phyloP scores from a whole-genome alignment of 2,888 invertebrate species.

The Matsumyia berberina region DNA sequence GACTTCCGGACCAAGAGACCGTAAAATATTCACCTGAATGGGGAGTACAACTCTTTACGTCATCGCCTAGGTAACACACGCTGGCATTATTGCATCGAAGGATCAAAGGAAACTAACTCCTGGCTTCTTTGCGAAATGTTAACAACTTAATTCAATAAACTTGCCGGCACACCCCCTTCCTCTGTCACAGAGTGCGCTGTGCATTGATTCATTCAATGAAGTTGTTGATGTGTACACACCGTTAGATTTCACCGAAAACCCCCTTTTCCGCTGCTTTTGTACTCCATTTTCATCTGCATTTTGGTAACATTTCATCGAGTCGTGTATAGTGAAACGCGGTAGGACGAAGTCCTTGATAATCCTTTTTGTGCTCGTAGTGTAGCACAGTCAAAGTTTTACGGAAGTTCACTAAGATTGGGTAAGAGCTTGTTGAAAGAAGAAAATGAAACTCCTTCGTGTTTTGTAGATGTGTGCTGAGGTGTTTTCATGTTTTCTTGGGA shows the following conservation, averaged over 20 bases:
- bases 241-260: background rate
- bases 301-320: constrained; percentile 33
- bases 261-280: constrained; percentile 31
- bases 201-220: constrained; percentile 67
- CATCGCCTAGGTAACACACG: constrained; percentile 52
- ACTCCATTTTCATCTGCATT: constrained; percentile 43
- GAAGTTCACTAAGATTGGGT: constrained; percentile 37
- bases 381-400: constrained; percentile 34
- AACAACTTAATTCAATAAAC: constrained; percentile 73
- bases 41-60: constrained; percentile 26
- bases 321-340: background rate
- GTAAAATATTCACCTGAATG: constrained; percentile 47
- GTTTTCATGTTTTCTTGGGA: constrained; percentile 39
- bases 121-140: constrained; percentile 51
- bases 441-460: constrained; percentile 28
- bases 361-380: constrained; percentile 13
- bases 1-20: constrained; percentile 52
- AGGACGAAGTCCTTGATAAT: constrained; percentile 29
- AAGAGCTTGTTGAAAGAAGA: constrained; percentile 2
- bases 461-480: constrained; percentile 12
- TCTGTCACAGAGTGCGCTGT: background rate
- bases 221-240: constrained; percentile 57
- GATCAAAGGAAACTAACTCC: constrained; percentile 65
- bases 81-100: constrained; percentile 34
- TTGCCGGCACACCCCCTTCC: background rate